A percentile compares a stretch with the other conserved stretches of the same genome.
Evolutionary conservation across 2,113 vertebrate species (phyloP).

Genomic region (Gopherus evgoodei): DNA sequence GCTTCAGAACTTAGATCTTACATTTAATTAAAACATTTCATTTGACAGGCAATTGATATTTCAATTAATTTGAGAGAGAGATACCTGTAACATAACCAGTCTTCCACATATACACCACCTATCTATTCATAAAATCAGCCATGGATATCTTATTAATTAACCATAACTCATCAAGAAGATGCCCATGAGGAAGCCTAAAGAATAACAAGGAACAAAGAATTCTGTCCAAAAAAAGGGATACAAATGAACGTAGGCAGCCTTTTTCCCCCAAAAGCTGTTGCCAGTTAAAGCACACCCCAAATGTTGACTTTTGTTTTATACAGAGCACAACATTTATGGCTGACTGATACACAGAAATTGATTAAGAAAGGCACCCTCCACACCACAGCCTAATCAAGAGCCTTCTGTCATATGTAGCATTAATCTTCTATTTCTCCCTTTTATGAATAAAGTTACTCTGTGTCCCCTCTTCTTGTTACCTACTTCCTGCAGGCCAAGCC

Average conservation of each 20-base stretch:
- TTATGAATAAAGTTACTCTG: conserved; percentile 55
- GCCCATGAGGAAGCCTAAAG: background rate
- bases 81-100: rapidly evolving
- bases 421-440: conserved; percentile 55
- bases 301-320: conserved; percentile 32
- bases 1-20: background rate
- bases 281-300: conserved; percentile 47
- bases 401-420: conserved; percentile 60
- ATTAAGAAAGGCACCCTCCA: conserved; percentile 41
- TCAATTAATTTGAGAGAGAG: background rate
- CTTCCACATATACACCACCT: rapidly evolving
- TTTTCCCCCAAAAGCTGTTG: background rate
- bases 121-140: background rate
- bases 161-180: conserved; percentile 11
- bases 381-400: conserved; percentile 66
- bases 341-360: conserved; percentile 50
- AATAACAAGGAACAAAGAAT: background rate
- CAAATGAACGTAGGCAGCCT: background rate
- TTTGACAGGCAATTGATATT: background rate
- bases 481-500: conserved; percentile 53
- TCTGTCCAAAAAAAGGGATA: background rate
- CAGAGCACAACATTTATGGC: conserved; percentile 42
- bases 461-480: conserved; percentile 54
- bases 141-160: background rate
- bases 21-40: conserved; percentile 11